Percentiles rank a stretch among this genome's conserved stretches.
Evolutionary conservation across 2,888 invertebrate genomes (phyloP).

Genomic region (Malacosoma neustria): DNA sequence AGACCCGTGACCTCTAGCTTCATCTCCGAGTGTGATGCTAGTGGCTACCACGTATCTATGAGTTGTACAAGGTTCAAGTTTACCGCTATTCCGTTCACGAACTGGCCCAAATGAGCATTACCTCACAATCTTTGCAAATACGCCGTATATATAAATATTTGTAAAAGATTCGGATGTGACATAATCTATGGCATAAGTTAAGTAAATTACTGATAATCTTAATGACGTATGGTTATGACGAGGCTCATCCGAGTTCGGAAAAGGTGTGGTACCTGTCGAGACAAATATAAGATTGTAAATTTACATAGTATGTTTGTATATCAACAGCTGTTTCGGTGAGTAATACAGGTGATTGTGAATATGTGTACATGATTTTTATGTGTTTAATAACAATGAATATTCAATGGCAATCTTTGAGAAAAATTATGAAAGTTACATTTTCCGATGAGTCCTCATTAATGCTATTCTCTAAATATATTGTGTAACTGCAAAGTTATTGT

Average conservation of each 20-base stretch:
- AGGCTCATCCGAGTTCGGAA: background rate
- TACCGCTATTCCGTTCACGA: no score
- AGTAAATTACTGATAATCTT: background rate
- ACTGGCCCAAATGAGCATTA: no score
- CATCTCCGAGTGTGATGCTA: no score
- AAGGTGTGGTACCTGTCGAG: background rate
- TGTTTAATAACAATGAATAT: background rate
- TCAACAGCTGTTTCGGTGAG: background rate
- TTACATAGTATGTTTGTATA: background rate
- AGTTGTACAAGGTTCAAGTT: no score
- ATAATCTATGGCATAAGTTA: no score
- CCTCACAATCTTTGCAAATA: no score
- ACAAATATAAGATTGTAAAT: background rate
- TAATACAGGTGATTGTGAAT: background rate
- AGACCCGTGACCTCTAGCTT: no score
- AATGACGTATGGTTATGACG: background rate
- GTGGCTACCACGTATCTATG: background rate
- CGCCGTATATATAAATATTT: background rate
- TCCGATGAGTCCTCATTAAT: no score
- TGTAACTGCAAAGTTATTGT: no score
- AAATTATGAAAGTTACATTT: no score
- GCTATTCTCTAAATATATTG: no score
- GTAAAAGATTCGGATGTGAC: background rate
- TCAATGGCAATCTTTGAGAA: no score
- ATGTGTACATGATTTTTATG: background rate